Base-by-base conservation (phyloP, 1,140 invertebrate species). In the Oryzaephilus surinamensis region DNA sequence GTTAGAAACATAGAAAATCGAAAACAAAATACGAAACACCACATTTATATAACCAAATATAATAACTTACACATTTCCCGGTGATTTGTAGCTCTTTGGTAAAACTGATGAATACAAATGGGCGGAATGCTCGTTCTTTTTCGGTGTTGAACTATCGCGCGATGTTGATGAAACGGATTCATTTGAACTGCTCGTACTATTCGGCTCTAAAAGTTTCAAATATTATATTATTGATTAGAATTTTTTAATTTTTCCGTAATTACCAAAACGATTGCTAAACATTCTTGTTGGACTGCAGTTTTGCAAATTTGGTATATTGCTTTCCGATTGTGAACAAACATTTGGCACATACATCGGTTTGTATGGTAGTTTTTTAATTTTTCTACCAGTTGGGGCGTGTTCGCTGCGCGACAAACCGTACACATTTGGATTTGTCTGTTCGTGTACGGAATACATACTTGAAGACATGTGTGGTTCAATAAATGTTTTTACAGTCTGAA, bases 111-210 rank as follows among this genome's bases (percentile, higher is more conserved):
- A 21, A 57, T 38, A 28, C 47, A n/a, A n/a, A n/a, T n/a, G n/a
- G n/a, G n/a, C 57, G 12, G 42, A 46, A 20, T 57, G 48, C 51
- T 59, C 51, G 15, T 19, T 51, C 41, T 59, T 57, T 37, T 61
- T 53, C 10, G 55, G 56, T 31, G 45, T 48, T 10, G 38, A 17
- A 11, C 49, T 46, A 28, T 60, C 51, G 30, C 67, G 61, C 10
- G 72, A 73, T 23, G 67, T 65, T 3, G 79, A 76, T 2, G 77
- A 77, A 4, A 82, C 74, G 11, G 79, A 82, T 61, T 83, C 80
- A 57, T 76, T 81, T 12, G 78, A 81, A 64, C 79, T 81, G 50
- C 77, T 81, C 0, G 76, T 77, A 45, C 74, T 76, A 38, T 62
- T 62, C 19, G 53, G 44, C 38, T 52, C 57, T 51, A 21, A 21